Evolutionary conservation across 1,140 invertebrate species (phyloP), one percentile per base, ranked within the genome.

Genomic region (Drosophila lacteicornis): DNA sequence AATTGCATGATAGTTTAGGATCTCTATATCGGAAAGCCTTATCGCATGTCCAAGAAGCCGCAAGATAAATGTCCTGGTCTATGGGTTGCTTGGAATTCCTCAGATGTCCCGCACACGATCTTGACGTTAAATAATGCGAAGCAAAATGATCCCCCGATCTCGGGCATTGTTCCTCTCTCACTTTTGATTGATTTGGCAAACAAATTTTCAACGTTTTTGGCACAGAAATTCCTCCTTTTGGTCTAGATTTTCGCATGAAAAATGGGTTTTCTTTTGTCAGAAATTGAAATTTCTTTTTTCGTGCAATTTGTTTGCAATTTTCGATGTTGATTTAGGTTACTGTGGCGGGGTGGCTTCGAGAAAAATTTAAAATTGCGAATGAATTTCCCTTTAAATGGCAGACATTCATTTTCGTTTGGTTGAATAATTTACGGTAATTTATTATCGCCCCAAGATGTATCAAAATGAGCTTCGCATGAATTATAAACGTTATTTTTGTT

Each of bases 301-400:
- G 17, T 17, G 38, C 80, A 88, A 87, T 87, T 87, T 87, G 81
- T 84, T 84, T 73, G 78, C 85, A 81, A 88, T 88, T 88, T 90
- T 51, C 57, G 30, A 70, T 81, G 83, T 87, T 86, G 82, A 86
- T 87, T 86, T 87, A 87, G 79, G 82, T 67, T 33, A 40, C 71
- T 66, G 51, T 33, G 69, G 70, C 46, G 69, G 73, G 58, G 59
- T 65, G 65, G 45, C 36, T 73, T n/a, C 47, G 19, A 15, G 46
- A n/a, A 68, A 25, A 56, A 73, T 63, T 4, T 17, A 42, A 79
- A 76, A 76, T 47, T 51, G 58, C 19, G 36, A 45, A 62, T 58
- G 46, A 36, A 70, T 70, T 79, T 70, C 27, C 30, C 51, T 43
- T 51, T 51, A n/a, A 66, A 42, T 57, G 59, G 43, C 51, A 43